Base-by-base conservation (phyloP, 2,888 invertebrate genomes). In the Drosophila lutescens region DNA sequence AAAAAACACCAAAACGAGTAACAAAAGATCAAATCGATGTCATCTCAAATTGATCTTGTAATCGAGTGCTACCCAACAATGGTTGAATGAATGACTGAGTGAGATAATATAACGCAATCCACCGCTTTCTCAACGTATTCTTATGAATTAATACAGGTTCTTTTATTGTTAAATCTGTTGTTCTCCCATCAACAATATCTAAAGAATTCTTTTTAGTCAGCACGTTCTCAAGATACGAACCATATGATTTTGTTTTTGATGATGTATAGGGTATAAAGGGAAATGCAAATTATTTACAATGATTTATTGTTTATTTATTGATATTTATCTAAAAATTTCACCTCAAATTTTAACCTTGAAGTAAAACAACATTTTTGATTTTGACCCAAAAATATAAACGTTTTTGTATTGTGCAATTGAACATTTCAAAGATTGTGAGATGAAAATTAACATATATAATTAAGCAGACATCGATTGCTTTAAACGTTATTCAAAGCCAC, bases 21-120 rank as follows among this genome's bases (percentile, higher is more conserved):
- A 63, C 38, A 51, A 51, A 65, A 51, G 51, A 40, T 65, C 17
- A 23, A 51, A n/a, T 12, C 38, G 66, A 53, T 51, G 32, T 67
- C 75, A 60, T 57, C 59, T 57, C 59, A 62, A 76, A 80, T 76
- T 59, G 69, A 47, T 68, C 58, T 56, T 38, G 50, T 51, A 65
- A 40, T 34, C 44, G 17, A 26, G 9, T 23, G 65, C 53, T 67
- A 54, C 43, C 65, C 36, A 46, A 49, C 49, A 75, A 76, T 74
- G 77, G 55, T 62, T 73, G 57, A 60, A 79, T 59, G 9, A 34
- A 51, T 23, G n/a, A 2, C 13, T 32, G 49, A 2, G 23, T 32
- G 49, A 40, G 38, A 36, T 34, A 56, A 56, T 58, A 30, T 6
- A 51, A 36, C 51, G 23, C 53, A 53, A 53, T 23, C 53, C 9